A percentile compares a stretch with the other conserved stretches of the same genome.
phyloP scores from a whole-genome alignment of 2,113 vertebrate genomes.

The Thamnophis sirtalis region DNA sequence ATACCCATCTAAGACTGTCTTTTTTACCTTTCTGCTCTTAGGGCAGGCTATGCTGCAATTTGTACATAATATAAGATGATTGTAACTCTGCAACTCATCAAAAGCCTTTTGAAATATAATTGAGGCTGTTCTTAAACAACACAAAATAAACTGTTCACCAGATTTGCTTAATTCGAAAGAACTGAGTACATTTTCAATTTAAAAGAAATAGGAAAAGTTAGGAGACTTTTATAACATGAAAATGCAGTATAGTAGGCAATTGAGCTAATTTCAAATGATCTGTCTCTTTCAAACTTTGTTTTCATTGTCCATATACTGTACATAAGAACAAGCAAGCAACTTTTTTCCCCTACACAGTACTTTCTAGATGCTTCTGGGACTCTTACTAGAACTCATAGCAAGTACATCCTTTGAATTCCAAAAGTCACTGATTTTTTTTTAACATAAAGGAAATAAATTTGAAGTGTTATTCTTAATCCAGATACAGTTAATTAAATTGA shows the following conservation, averaged over 20 bases:
- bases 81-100: background rate
- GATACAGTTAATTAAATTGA: background rate
- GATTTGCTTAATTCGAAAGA: background rate
- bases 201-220: background rate
- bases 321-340: background rate
- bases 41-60: background rate
- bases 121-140: background rate
- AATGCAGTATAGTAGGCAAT: background rate
- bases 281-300: background rate
- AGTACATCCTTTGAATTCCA: background rate
- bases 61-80: background rate
- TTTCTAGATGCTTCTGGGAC: background rate
- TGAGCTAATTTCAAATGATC: background rate
- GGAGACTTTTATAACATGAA: background rate
- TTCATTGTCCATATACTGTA: background rate
- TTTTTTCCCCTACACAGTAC: background rate
- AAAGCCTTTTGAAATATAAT: background rate
- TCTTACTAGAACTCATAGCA: background rate
- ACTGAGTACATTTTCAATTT: background rate
- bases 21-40: background rate
- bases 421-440: background rate
- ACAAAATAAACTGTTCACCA: background rate
- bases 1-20: background rate
- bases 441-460: background rate
- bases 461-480: background rate